Conservation (phyloP, 2,888 invertebrate genomes). For the Arctia plantaginis region DNA sequence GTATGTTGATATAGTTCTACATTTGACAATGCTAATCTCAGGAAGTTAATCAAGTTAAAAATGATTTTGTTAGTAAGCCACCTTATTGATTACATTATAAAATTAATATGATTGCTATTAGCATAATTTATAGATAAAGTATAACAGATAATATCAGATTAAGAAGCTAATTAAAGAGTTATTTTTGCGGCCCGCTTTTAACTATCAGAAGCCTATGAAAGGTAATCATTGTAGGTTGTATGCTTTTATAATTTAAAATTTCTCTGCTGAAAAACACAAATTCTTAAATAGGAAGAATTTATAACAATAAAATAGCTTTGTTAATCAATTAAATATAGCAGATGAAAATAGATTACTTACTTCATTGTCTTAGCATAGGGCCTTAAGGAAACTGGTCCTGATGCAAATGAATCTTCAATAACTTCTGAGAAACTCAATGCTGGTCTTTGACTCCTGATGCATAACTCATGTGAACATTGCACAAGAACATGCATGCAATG, state of each 20-base stretch:
- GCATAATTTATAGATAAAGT: neutral
- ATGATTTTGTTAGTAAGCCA: neutral
- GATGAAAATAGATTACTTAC: constrained; percentile 75
- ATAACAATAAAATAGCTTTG: neutral
- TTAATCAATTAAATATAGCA: neutral
- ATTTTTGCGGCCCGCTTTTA: neutral
- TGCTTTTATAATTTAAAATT: neutral
- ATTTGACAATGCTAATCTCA: neutral
- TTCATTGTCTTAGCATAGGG: constrained; percentile 87
- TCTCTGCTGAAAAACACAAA: neutral
- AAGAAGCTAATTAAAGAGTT: neutral
- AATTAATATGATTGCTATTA: neutral
- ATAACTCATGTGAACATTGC: constrained; percentile 91
- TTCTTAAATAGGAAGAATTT: neutral
- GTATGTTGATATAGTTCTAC: neutral
- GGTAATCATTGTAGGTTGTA: neutral
- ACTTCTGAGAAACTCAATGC: constrained; percentile 93
- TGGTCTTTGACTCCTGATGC: constrained; percentile 89
- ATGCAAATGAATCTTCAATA: constrained; percentile 91
- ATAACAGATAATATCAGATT: neutral
- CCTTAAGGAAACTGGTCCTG: constrained; percentile 89
- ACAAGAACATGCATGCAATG: constrained; percentile 97
- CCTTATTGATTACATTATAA: neutral
- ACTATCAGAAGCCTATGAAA: neutral
- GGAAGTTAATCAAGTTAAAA: neutral